phyloP scores from a whole-genome alignment of 2,113 vertebrate genomes.

The Galeopterus variegatus region DNA sequence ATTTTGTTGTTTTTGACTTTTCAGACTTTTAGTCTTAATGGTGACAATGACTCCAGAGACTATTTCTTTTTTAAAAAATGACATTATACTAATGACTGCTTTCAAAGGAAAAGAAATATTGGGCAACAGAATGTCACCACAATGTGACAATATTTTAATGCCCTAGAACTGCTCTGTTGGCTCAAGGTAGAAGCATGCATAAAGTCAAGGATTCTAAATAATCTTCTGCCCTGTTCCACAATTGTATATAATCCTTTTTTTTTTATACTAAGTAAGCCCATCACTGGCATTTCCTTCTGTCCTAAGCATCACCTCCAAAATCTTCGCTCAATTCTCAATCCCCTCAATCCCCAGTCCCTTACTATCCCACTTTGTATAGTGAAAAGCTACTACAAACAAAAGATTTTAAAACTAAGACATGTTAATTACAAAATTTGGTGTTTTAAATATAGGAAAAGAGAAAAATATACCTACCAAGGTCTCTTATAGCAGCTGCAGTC shows the following conservation, averaged over 20 bases:
- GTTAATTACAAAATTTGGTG: background rate
- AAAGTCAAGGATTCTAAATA: slow-evolving; percentile 7
- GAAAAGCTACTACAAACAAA: slow-evolving; percentile 5
- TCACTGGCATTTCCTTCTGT: slow-evolving; percentile 24
- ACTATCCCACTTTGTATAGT: background rate
- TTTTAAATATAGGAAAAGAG: slow-evolving; percentile 4
- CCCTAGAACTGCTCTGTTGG: background rate
- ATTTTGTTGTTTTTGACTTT: slow-evolving; percentile 47
- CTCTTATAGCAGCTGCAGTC: slow-evolving; percentile 72
- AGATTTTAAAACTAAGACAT: slow-evolving; percentile 19
- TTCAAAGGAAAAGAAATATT: slow-evolving; percentile 14
- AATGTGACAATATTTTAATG: background rate
- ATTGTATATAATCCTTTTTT: background rate
- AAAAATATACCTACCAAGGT: slow-evolving; percentile 76
- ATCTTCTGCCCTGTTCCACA: background rate
- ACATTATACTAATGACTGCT: background rate
- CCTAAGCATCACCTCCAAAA: background rate
- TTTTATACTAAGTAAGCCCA: background rate
- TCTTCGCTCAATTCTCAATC: background rate
- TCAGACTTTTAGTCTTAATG: background rate
- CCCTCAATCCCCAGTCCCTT: background rate
- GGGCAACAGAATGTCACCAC: background rate
- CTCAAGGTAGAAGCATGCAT: background rate
- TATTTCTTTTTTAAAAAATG: background rate
- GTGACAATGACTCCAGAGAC: background rate